Evolutionary conservation across 2,888 invertebrate species (phyloP).

Genomic region (Microctonus hyperodae): DNA sequence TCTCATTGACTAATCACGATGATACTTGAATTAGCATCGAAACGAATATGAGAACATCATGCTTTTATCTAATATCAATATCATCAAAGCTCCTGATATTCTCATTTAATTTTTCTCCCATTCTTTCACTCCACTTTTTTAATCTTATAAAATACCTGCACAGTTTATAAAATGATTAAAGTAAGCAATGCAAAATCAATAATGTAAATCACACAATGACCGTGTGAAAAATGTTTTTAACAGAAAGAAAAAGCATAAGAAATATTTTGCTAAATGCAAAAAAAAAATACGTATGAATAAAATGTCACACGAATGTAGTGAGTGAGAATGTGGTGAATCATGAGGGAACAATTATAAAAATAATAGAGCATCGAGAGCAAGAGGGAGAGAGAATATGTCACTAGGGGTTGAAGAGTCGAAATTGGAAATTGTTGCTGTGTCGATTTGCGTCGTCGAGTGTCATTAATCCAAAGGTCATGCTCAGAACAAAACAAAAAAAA

Average conservation of each 20-base stretch:
- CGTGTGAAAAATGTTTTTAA: background rate
- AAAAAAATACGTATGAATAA: background rate
- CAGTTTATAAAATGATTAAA: background rate
- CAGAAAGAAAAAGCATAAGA: background rate
- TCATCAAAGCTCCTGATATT: background rate
- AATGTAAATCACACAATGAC: background rate
- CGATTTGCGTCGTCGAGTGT: constrained; percentile 12
- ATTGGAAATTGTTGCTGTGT: constrained; percentile 24
- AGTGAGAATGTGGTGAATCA: constrained; percentile 1
- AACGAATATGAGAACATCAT: constrained; percentile 35
- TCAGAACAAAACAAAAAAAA: background rate
- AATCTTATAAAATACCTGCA: constrained; percentile 1
- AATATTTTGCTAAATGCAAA: background rate
- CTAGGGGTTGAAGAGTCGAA: constrained; percentile 3
- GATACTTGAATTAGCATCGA: constrained; percentile 32
- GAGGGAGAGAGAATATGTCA: background rate
- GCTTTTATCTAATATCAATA: constrained; percentile 12
- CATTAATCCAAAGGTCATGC: constrained; percentile 27
- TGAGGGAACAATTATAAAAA: constrained; percentile 12
- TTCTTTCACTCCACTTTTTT: background rate
- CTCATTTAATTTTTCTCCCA: background rate
- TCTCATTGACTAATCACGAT: constrained; percentile 33
- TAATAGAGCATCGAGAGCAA: constrained; percentile 10
- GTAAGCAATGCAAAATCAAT: background rate
- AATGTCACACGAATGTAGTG: background rate